A percentile compares a stretch with the other conserved stretches of the same genome.
phyloP scores from a whole-genome alignment of 2,113 vertebrate genomes.

The Trochalopteron elliotii region DNA sequence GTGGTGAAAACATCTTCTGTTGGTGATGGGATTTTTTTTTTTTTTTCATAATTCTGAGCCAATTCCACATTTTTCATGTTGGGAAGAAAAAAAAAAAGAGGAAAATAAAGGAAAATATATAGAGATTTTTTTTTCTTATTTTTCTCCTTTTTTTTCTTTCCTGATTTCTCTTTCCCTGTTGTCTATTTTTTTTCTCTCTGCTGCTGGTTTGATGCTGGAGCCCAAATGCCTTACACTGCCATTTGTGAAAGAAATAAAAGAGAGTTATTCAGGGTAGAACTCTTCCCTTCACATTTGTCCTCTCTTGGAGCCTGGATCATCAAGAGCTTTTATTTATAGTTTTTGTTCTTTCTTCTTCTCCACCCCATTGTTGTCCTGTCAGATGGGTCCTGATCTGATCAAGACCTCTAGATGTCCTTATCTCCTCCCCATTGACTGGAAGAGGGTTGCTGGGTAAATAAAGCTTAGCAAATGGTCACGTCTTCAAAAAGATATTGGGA shows the following conservation, averaged over 20 bases:
- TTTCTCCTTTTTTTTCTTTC: not conserved
- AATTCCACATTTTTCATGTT: not conserved
- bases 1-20: not conserved
- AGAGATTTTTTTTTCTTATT: not conserved
- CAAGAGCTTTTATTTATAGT: not conserved
- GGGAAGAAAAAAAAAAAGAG: rapidly evolving
- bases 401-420: not conserved
- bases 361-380: not conserved
- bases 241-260: not conserved
- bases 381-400: slow-evolving; percentile 3
- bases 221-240: not conserved
- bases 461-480: not conserved
- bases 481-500: not conserved
- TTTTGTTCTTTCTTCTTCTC: not conserved
- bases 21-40: not conserved
- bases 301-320: not conserved
- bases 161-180: rapidly evolving
- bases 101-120: not conserved
- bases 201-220: not conserved
- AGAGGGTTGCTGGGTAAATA: not conserved
- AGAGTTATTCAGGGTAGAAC: not conserved
- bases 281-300: not conserved
- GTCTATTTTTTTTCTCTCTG: not conserved
- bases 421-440: not conserved
- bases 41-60: not conserved